A percentile compares a stretch with the other conserved stretches of the same genome.
phyloP scores from a whole-genome alignment of 2,888 invertebrate genomes.

The Spodoptera picta region DNA sequence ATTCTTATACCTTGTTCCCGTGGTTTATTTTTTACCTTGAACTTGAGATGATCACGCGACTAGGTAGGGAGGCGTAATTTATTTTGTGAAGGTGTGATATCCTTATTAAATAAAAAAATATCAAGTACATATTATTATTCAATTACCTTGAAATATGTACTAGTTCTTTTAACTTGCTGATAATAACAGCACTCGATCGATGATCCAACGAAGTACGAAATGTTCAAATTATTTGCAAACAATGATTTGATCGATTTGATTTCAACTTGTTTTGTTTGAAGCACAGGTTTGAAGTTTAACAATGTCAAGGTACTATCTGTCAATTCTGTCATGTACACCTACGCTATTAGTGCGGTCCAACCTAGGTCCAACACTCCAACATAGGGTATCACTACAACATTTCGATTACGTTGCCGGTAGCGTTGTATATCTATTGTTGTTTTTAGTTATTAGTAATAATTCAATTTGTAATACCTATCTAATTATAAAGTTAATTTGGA shows the following conservation, averaged over 20 bases:
- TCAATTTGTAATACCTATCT: no score
- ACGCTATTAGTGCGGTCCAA: no score
- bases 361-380: no score
- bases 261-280: background rate
- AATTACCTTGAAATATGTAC: conserved; percentile 4
- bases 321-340: no score
- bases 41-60: conserved; percentile 66
- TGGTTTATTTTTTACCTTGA: conserved; percentile 63
- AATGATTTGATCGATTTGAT: conserved; percentile 16
- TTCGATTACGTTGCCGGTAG: no score
- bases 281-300: background rate
- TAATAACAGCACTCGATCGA: conserved; percentile 20
- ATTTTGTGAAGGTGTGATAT: background rate
- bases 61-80: conserved; percentile 16
- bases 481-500: no score
- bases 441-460: no score
- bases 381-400: no score
- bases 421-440: no score
- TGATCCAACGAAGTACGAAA: background rate
- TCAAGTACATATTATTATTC: conserved; percentile 1
- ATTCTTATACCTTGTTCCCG: conserved; percentile 16
- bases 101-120: conserved; percentile 4
- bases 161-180: conserved; percentile 10
- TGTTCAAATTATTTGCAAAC: conserved; percentile 51
- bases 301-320: background rate